Conservation (phyloP, 2,888 invertebrate species). For the Dolichopus griseipennis region DNA sequence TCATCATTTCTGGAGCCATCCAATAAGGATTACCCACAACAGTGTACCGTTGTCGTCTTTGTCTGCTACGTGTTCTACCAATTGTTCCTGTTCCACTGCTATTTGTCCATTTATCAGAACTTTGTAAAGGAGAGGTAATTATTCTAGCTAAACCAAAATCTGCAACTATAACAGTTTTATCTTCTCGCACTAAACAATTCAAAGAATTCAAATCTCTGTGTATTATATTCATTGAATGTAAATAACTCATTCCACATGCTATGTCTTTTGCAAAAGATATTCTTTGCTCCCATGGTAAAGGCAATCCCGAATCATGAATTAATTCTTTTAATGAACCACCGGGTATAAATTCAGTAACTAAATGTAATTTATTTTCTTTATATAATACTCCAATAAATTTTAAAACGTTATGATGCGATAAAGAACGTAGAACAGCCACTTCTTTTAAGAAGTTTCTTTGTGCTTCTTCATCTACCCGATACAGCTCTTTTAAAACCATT, state of each 20-base stretch:
- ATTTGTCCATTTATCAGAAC: slow-evolving; percentile 37
- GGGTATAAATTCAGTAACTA: slow-evolving; percentile 87
- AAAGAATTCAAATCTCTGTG: slow-evolving; percentile 92
- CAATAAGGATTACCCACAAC: slow-evolving; percentile 96
- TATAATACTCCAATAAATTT: slow-evolving; percentile 88
- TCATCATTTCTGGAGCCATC: slow-evolving; percentile 99
- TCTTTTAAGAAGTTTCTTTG: slow-evolving; percentile 91
- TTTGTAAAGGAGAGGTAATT: slow-evolving; percentile 47
- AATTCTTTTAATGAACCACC: slow-evolving; percentile 84
- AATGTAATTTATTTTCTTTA: slow-evolving; percentile 81
- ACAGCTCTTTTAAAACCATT: slow-evolving; percentile 91
- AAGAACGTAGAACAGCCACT: slow-evolving; percentile 82
- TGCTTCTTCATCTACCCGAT: slow-evolving; percentile 87
- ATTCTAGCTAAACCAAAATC: slow-evolving; percentile 90
- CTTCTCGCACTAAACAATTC: slow-evolving; percentile 86
- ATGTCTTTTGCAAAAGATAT: slow-evolving; percentile 85
- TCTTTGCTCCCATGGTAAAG: slow-evolving; percentile 70
- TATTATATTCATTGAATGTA: slow-evolving; percentile 90
- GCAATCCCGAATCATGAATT: slow-evolving; percentile 61
- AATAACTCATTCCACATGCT: slow-evolving; percentile 85
- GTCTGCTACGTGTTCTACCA: slow-evolving; percentile 51
- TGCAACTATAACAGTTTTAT: slow-evolving; percentile 87
- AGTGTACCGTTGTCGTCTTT: slow-evolving; percentile 80
- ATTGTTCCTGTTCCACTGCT: slow-evolving; percentile 41
- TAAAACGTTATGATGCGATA: slow-evolving; percentile 83